These are phyloP conservation scores for Sesamia inferens DNA, from an alignment of 2,888 invertebrate species.

Conservation along the genomic window DNA sequence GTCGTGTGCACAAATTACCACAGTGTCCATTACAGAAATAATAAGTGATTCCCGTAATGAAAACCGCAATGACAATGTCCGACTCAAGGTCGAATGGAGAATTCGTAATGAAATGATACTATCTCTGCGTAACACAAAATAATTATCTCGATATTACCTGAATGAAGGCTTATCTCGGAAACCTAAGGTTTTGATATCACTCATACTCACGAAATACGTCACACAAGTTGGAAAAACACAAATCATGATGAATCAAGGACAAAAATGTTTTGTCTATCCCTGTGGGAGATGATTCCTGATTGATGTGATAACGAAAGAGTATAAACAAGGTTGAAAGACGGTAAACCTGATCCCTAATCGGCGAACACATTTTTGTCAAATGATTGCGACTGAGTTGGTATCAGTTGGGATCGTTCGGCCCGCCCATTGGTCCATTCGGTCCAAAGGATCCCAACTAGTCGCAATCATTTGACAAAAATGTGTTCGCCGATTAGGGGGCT, in stretches of 20 bases:
- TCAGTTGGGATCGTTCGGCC: no score
- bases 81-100: constrained; percentile 19
- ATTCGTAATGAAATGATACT: constrained; percentile 6
- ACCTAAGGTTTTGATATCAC: constrained; percentile 13
- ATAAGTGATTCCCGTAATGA: constrained; percentile 4
- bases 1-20: neutral
- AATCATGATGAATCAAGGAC: no score
- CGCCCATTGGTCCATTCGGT: no score
- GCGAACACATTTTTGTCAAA: no score
- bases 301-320: neutral
- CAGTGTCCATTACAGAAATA: neutral
- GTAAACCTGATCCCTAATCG: no score
- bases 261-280: no score
- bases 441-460: no score
- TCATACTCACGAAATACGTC: constrained; percentile 3
- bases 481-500: no score
- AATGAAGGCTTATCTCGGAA: constrained; percentile 13
- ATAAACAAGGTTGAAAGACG: neutral
- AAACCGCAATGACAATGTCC: constrained; percentile 10
- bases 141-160: constrained; percentile 21
- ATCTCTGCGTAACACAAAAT: constrained; percentile 20
- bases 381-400: no score
- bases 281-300: no score
- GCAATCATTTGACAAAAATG: no score
- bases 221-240: constrained; percentile 11